Conservation (phyloP, 1,140 invertebrate genomes). For the Drosophila nigrodunni region DNA sequence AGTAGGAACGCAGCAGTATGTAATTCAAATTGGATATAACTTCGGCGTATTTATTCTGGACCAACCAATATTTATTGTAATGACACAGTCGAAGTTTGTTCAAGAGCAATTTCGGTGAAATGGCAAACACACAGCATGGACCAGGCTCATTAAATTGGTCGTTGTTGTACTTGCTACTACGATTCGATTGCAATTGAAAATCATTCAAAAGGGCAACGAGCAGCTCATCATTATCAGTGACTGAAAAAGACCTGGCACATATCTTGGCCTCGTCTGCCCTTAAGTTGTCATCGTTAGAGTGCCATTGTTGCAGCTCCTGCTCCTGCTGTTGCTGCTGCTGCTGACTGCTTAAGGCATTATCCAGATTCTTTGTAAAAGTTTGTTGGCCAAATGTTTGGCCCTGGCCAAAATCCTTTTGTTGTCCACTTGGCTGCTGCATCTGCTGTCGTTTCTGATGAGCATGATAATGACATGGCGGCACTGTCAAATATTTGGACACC, state of each 20-base stretch:
- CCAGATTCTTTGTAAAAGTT: conserved; percentile 78
- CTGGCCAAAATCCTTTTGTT: conserved; percentile 73
- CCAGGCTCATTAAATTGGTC: conserved; percentile 61
- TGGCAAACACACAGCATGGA: conserved; percentile 73
- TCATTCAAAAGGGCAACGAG: conserved; percentile 84
- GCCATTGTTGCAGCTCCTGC: conserved; percentile 63
- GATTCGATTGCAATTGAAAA: conserved; percentile 84
- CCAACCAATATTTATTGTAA: conserved; percentile 85
- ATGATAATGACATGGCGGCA: conserved; percentile 83
- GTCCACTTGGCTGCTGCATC: conserved; percentile 69
- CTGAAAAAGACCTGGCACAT: conserved; percentile 68
- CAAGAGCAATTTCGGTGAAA: conserved; percentile 84
- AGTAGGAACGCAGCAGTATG: conserved; percentile 71
- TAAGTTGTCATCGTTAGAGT: conserved; percentile 72
- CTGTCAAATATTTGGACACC: conserved; percentile 84
- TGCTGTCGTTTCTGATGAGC: conserved; percentile 74
- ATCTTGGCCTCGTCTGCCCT: conserved; percentile 50
- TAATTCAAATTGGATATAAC: conserved; percentile 85
- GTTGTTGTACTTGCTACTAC: conserved; percentile 32
- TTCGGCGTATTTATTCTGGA: conserved; percentile 85
- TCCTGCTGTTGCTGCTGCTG: conserved; percentile 45
- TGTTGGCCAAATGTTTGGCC: conserved; percentile 79
- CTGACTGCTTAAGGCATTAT: conserved; percentile 83
- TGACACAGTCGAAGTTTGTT: conserved; percentile 82
- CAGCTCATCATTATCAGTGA: conserved; percentile 84